Base-by-base conservation (phyloP, 2,797 vertebrate genomes). In the Urophycis tenuis region DNA sequence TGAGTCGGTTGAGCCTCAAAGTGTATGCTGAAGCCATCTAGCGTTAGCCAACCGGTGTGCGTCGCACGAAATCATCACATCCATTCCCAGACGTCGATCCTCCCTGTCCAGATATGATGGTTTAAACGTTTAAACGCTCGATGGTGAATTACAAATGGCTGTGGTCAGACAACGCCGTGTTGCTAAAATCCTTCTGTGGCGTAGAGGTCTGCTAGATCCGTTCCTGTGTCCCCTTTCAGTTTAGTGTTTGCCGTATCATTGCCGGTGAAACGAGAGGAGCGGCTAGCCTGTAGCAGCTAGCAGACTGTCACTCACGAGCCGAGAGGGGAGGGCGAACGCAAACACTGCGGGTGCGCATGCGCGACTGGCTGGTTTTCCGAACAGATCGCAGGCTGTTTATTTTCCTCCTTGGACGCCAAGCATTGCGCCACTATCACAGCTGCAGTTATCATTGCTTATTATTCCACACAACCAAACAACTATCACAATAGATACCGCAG, bases 261-360 rank as follows among this genome's bases (percentile, higher is more conserved):
- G 89, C 90, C 91, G 88, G 88, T 69, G 81, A 90, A 83, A 82
- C 82, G 34, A 11, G 53, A 36, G 25, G 15, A 53, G 49, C 49
- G 49, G 49, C 49, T 67, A 29, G 74, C 74, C 60, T 39, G 78
- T 76, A 73, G 69, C 49, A 73, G 86, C 87, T 83, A 88, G 85
- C 87, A 78, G 81, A 79, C 80, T 88, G 88, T 87, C 87, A 90
- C 83, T 84, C 84, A 82, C 84, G 25, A 22, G 3, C 25, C 82
- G 82, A 82, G 79, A 19, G 8, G 75, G 67, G 36, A 11, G 31
- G n/a, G 53, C 41, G 79, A 41, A 80, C 75, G 82, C 81, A 74
- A 92, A 93, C 87, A 94, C 91, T 91, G 91, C 91, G 88, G 86
- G 83, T 72, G 90, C 92, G 92, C 92, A 90, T 81, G 92, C 92